Evolutionary conservation across 2,113 vertebrate species (phyloP).

Genomic region (Istiophorus platypterus): DNA sequence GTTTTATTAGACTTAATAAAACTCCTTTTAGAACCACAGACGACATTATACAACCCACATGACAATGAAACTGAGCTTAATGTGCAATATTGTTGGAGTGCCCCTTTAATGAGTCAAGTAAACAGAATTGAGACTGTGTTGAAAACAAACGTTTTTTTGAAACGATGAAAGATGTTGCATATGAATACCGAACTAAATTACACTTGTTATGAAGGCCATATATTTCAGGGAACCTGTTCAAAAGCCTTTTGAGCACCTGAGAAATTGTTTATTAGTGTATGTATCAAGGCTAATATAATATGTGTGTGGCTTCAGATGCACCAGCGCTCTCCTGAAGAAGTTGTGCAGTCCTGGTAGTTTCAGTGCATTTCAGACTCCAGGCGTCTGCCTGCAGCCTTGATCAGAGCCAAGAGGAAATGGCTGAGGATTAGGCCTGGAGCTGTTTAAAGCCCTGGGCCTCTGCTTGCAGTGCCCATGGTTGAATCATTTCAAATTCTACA

Average conservation of each 20-base stretch:
- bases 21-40: too few species aligned
- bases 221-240: not conserved
- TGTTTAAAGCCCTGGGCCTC: constrained; percentile 69
- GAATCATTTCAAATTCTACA: constrained; percentile 59
- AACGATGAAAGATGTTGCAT: not conserved
- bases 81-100: not conserved
- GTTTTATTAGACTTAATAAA: too few species aligned
- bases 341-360: constrained; percentile 26
- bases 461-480: constrained; percentile 52
- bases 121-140: not conserved
- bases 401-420: constrained; percentile 77
- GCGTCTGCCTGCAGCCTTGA: constrained; percentile 57
- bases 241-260: constrained; percentile 42
- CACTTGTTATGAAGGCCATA: constrained; percentile 5
- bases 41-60: too few species aligned
- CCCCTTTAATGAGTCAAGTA: not conserved
- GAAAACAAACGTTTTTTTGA: constrained; percentile 2
- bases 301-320: constrained; percentile 31
- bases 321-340: constrained; percentile 38
- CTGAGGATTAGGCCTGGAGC: constrained; percentile 75
- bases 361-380: constrained; percentile 44
- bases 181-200: not conserved
- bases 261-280: constrained; percentile 27
- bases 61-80: not conserved
- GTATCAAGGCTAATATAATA: constrained; percentile 25